Base-by-base conservation (phyloP, 2,113 vertebrate species). In the Pangasianodon gigas region DNA sequence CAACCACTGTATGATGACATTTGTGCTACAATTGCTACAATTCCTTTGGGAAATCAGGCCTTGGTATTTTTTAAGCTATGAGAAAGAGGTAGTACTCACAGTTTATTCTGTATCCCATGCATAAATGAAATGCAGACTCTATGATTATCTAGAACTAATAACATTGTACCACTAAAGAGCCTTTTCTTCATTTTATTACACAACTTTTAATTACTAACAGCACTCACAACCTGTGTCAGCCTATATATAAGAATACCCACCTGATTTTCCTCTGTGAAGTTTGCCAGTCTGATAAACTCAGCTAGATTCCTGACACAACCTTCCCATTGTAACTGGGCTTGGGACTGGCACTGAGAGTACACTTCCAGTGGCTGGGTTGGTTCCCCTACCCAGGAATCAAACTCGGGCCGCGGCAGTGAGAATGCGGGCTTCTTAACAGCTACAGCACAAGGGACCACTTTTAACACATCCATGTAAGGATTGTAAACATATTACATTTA, bases 1-100 rank as follows among this genome's bases (percentile, higher is more conserved):
- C 87, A 83, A 83, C 87, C 87, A 88, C 80, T 88, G 80, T 69
- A 88, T 88, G 60, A 88, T 88, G 87, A 88, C 87, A 88, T 88
- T 88, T 88, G 87, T 52, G 62, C 79, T 84, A 88, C 87, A 88
- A 88, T 84, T 69, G 87, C 80, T 71, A 88, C 87, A 88, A 71
- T 88, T 88, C 87, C 65, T 83, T 54, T 69, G 87, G 87, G 87
- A 88, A 88, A 88, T 69, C 65, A 88, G 60, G 29, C 29, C 75
- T 65, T 77, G 82, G 52, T 84, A 84, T 87, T 87, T 75, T 86
- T 87, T 79, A 87, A 87, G 74, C 54, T 87, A 62, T 77, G 54
- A 75, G 46, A 51, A 62, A 51, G 13, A 79, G 82, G 82, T 46
- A 79, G 51, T 75, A 37, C 51, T 87, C 69, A 56, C 6, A 87